These are phyloP conservation scores for Apis laboriosa DNA, from an alignment of 1,140 invertebrate genomes.

Conservation along the genomic window DNA sequence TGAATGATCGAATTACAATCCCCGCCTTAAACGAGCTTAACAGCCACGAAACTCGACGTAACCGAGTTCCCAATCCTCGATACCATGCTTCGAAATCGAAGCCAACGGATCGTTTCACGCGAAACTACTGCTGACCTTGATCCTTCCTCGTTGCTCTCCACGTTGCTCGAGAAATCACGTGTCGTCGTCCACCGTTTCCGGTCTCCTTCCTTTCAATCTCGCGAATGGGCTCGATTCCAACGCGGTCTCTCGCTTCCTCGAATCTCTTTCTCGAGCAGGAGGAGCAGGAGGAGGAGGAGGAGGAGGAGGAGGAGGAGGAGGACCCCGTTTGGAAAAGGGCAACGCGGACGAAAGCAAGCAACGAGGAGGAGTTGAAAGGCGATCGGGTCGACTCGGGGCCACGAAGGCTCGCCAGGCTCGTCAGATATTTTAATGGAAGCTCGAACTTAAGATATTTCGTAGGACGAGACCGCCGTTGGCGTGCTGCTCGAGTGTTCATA, in stretches of 20 bases:
- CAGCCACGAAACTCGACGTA: neutral
- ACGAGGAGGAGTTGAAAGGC: neutral
- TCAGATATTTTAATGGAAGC: conserved; percentile 79
- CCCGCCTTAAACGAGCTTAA: conserved; percentile 27
- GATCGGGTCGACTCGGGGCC: conserved; percentile 6
- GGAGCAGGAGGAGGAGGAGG: too few relatives aligned
- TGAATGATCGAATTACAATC: conserved; percentile 24
- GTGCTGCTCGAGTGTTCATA: conserved; percentile 74
- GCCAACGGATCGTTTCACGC: neutral
- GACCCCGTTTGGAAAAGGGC: too few relatives aligned
- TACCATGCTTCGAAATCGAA: neutral
- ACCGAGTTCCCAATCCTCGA: neutral
- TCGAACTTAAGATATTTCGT: conserved; percentile 77
- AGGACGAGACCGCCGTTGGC: conserved; percentile 43
- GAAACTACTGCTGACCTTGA: neutral
- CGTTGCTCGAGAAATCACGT: neutral
- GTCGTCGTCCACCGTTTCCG: conserved; percentile 1
- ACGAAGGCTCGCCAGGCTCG: conserved; percentile 60
- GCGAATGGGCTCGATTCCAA: conserved; percentile 26
- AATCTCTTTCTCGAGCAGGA: neutral
- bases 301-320: too few relatives aligned
- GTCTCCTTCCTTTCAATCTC: conserved; percentile 4
- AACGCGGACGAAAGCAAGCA: neutral
- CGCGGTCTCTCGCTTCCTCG: neutral
- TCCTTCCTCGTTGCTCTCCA: conserved; percentile 11